Conservation (phyloP, 2,797 vertebrate species). For the Coregonus ussuriensis region DNA sequence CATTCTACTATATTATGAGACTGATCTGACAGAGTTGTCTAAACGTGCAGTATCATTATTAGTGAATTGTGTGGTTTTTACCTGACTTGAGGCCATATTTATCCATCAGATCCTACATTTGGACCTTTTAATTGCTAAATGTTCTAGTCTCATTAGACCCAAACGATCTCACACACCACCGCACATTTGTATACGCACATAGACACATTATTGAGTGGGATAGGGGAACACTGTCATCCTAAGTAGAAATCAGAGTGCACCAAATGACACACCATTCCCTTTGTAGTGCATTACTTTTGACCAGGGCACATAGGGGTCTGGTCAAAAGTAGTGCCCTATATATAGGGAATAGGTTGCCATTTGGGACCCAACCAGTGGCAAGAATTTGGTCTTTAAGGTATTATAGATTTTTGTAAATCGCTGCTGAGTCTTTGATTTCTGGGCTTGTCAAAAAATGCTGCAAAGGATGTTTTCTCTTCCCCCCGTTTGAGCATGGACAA, state of each 20-base stretch:
- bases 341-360: background rate
- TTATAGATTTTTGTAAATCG: conserved; percentile 62
- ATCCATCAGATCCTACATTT: conserved; percentile 21
- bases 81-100: conserved; percentile 9
- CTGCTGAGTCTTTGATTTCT: conserved; percentile 64
- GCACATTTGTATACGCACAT: conserved; percentile 32
- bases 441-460: conserved; percentile 47
- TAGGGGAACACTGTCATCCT: conserved; percentile 48
- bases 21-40: background rate
- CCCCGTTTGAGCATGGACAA: conserved; percentile 26
- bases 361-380: conserved; percentile 18
- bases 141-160: conserved; percentile 42
- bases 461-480: conserved; percentile 33
- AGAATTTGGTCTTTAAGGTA: conserved; percentile 59
- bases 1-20: conserved; percentile 4
- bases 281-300: background rate
- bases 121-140: conserved; percentile 35
- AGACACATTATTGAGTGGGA: conserved; percentile 25
- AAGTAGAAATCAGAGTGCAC: conserved; percentile 33
- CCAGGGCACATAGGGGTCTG: too few species aligned
- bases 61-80: conserved; percentile 4
- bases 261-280: background rate
- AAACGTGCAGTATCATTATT: background rate
- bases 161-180: conserved; percentile 20
- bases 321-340: background rate